These are phyloP conservation scores for Drosophila eohydei DNA, from an alignment of 2,888 invertebrate species.

Conservation along the genomic window DNA sequence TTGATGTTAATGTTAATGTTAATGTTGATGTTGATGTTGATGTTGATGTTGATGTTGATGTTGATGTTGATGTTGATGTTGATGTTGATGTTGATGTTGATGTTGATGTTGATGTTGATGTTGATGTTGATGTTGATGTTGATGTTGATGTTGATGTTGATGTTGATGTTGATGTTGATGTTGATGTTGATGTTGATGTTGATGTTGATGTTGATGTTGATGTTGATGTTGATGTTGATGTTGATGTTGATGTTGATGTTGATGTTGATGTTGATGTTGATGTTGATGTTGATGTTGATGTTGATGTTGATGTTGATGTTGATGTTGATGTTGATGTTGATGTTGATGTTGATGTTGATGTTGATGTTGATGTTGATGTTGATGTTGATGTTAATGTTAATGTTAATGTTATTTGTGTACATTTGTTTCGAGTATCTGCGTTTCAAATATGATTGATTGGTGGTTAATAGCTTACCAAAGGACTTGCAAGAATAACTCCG, in stretches of 20 bases:
- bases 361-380: slow-evolving; percentile 18
- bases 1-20: slow-evolving; percentile 15
- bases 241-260: slow-evolving; percentile 22
- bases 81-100: slow-evolving; percentile 13
- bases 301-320: slow-evolving; percentile 14
- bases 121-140: slow-evolving; percentile 23
- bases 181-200: not conserved
- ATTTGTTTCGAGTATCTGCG: slow-evolving; percentile 23
- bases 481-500: slow-evolving; percentile 98
- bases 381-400: slow-evolving; percentile 10
- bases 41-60: slow-evolving; percentile 22
- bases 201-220: slow-evolving; percentile 22
- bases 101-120: not conserved
- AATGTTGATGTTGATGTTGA: not conserved
- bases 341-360: slow-evolving; percentile 14
- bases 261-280: not conserved
- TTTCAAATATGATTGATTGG: slow-evolving; percentile 75
- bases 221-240: slow-evolving; percentile 12
- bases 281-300: slow-evolving; percentile 14
- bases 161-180: slow-evolving; percentile 19
- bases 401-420: not conserved
- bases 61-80: slow-evolving; percentile 18
- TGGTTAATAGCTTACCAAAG: slow-evolving; percentile 92
- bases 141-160: slow-evolving; percentile 14
- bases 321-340: not conserved